These are phyloP conservation scores for Copsychus sechellarum DNA, from an alignment of 2,113 vertebrate species.

Conservation along the genomic window DNA sequence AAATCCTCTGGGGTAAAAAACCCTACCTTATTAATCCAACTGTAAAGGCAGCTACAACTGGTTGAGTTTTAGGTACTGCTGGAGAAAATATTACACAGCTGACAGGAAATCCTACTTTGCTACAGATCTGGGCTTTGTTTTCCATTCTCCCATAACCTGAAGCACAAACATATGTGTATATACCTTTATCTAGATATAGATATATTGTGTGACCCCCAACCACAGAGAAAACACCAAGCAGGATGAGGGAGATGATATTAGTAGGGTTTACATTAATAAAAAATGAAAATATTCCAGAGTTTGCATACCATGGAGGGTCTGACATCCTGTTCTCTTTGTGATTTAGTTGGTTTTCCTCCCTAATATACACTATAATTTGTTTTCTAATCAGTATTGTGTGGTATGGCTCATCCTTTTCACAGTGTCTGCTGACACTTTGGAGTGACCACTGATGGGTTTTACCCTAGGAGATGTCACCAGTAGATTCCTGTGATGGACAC, in stretches of 20 bases:
- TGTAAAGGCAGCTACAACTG: neutral
- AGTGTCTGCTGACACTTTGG: neutral
- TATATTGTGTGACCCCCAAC: accelerated
- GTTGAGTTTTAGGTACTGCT: neutral
- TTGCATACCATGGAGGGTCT: neutral
- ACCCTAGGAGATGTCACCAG: neutral
- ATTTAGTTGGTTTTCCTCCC: neutral
- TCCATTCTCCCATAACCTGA: neutral
- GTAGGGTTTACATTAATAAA: neutral
- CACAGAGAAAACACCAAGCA: neutral
- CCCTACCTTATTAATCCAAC: neutral
- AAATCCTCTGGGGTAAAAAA: neutral
- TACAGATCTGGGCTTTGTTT: neutral
- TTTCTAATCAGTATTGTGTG: neutral
- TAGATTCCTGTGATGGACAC: neutral
- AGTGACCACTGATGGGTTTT: neutral
- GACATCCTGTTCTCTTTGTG: neutral
- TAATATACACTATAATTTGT: neutral
- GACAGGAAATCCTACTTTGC: neutral
- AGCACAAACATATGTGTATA: neutral
- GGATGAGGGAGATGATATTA: accelerated
- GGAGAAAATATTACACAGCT: neutral
- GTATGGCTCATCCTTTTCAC: neutral
- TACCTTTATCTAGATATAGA: neutral
- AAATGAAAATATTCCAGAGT: neutral